Evolutionary conservation across 2,888 invertebrate species (phyloP), one percentile per base, ranked within the genome.

Genomic region (Fragum whitleyi): DNA sequence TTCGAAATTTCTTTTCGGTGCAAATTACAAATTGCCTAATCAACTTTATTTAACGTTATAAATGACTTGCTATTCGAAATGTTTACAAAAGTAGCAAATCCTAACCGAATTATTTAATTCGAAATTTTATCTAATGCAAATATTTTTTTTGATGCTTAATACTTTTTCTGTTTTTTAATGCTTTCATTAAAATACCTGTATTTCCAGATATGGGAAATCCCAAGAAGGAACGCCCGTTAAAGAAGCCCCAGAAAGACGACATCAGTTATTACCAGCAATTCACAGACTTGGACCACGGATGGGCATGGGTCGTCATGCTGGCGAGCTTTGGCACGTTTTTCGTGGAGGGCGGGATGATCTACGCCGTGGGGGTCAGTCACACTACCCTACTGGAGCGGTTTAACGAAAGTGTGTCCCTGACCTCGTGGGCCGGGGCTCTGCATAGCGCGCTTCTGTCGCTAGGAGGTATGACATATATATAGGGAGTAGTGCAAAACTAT

Each of bases 281-380:
- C 6, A 57, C 57, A 16, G 74, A 73, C 47, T 42, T 78, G 19
- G 78, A 78, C 23, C 62, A 23, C 21, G 85, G 85, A 11, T 85
- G 85, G 85, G 71, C 85, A 2, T 85, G 85, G 85, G 68, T 77
- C 7, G 79, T 85, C 5, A 28, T 85, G 65, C 23, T 75, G 42
- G 79, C 85, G 16, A 77, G 77, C 51, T 85, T 85, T 39, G 71
- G 77, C 2, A 75, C 71, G 23, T 79, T 79, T 32, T 55, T 71
- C 21, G 62, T 79, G 23, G 68, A 79, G 19, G 85, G 81, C 14
- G 68, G 71, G 21, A 69, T 73, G n/a, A 77, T 85, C 73, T 82
- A 79, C 28, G 85, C 79, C 0, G 77, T 78, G 19, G 85, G 85
- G 28, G 76, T 85, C 16, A 85, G 79, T 28, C 79, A 85, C 51